Evolutionary conservation across 1,140 invertebrate genomes (phyloP).

Genomic region (Heliconius eleuchia): DNA sequence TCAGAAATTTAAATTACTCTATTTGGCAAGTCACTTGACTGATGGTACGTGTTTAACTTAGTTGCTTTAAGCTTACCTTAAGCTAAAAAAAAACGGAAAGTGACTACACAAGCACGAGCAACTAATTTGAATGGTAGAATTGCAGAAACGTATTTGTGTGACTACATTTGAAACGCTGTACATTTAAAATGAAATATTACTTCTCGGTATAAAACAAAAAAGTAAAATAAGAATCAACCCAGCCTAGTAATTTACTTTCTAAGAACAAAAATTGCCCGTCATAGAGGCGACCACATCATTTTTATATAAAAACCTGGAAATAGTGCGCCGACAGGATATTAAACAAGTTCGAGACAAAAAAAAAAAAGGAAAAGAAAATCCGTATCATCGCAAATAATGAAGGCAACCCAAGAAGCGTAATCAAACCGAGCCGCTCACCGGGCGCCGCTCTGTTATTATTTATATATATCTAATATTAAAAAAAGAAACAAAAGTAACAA

Average conservation of each 20-base stretch:
- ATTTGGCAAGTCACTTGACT: conserved; percentile 34
- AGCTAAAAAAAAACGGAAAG: conserved; percentile 47
- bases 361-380: conserved; percentile 47
- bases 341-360: conserved; percentile 56
- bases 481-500: conserved; percentile 53
- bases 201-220: conserved; percentile 35
- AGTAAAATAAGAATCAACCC: conserved; percentile 35
- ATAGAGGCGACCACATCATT: conserved; percentile 29
- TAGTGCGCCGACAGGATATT: conserved; percentile 38
- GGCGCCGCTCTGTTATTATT: conserved; percentile 65
- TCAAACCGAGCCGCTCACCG: conserved; percentile 53
- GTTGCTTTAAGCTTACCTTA: conserved; percentile 39
- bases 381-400: conserved; percentile 78
- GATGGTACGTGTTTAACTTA: conserved; percentile 40
- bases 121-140: conserved; percentile 61
- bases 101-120: conserved; percentile 53
- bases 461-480: conserved; percentile 40
- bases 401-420: conserved; percentile 54
- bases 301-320: conserved; percentile 34
- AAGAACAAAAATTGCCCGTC: conserved; percentile 35
- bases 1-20: conserved; percentile 24
- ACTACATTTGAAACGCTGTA: conserved; percentile 46
- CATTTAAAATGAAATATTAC: conserved; percentile 47
- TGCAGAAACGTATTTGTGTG: conserved; percentile 53
- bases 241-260: conserved; percentile 31